Conservation (phyloP, 2,113 vertebrate genomes). For the Protomyctophum bolini region DNA sequence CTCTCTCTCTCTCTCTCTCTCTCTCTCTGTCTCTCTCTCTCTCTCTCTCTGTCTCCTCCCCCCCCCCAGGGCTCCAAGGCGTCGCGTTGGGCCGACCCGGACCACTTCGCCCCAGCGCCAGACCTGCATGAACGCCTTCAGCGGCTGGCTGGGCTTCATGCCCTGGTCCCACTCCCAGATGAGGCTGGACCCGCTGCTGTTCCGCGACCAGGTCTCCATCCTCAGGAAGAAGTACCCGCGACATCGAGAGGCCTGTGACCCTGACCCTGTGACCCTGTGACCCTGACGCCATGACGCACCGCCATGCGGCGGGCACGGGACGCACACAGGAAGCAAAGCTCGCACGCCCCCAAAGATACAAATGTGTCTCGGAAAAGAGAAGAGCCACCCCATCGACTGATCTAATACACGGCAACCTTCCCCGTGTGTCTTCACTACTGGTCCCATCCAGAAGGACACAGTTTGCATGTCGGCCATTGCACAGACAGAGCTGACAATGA, state of each 20-base stretch:
- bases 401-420: too few relatives aligned
- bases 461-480: too few relatives aligned
- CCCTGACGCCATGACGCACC: too few relatives aligned
- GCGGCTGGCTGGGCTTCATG: constrained; percentile 82
- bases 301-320: too few relatives aligned
- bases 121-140: constrained; percentile 82
- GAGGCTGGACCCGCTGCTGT: constrained; percentile 81
- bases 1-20: background rate
- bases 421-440: too few relatives aligned
- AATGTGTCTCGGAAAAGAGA: too few relatives aligned
- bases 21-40: background rate
- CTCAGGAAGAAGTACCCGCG: constrained; percentile 82
- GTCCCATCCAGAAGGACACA: too few relatives aligned
- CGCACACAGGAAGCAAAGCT: too few relatives aligned
- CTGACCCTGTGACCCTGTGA: too few relatives aligned
- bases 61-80: constrained; percentile 74
- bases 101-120: constrained; percentile 83
- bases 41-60: background rate
- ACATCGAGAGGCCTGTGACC: constrained; percentile 80
- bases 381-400: too few relatives aligned
- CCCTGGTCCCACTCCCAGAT: constrained; percentile 82
- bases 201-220: constrained; percentile 85
- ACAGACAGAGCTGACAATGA: too few relatives aligned
- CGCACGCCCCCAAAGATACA: too few relatives aligned
- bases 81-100: constrained; percentile 83